phyloP scores from a whole-genome alignment of 2,888 invertebrate species.

The Spodoptera exigua region DNA sequence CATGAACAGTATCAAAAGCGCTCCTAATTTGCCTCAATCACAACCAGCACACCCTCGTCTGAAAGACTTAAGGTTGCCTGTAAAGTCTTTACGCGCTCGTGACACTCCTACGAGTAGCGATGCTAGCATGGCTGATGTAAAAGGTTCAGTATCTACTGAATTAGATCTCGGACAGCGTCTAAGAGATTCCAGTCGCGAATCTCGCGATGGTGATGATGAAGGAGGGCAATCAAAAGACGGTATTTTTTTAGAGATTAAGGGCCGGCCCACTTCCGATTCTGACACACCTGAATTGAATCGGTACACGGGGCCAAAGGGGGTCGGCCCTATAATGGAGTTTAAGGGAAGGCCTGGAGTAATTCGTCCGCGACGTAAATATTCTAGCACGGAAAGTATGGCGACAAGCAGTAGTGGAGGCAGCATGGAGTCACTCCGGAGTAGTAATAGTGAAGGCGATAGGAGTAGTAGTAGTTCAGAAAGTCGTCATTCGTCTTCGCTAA shows the following conservation, averaged over 20 bases:
- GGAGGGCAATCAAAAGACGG: slow-evolving; percentile 92
- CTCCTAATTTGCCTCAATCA: slow-evolving; percentile 92
- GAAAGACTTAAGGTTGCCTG: slow-evolving; percentile 93
- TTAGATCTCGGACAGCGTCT: slow-evolving; percentile 86
- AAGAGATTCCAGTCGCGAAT: slow-evolving; percentile 86
- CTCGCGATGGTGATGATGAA: slow-evolving; percentile 91
- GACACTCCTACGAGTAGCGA: slow-evolving; percentile 90
- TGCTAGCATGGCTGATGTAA: slow-evolving; percentile 91
- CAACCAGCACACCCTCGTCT: slow-evolving; percentile 92
- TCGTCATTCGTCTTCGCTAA: slow-evolving; percentile 94
- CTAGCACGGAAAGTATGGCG: slow-evolving; percentile 96
- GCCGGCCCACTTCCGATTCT: slow-evolving; percentile 90
- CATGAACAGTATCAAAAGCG: slow-evolving; percentile 94
- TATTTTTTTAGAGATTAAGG: slow-evolving; percentile 93
- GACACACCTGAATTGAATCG: slow-evolving; percentile 89
- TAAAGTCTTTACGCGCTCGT: slow-evolving; percentile 91
- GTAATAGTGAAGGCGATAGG: slow-evolving; percentile 95
- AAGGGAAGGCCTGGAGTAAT: slow-evolving; percentile 89
- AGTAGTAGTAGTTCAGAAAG: slow-evolving; percentile 96
- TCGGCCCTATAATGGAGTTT: slow-evolving; percentile 90
- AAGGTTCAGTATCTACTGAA: slow-evolving; percentile 85
- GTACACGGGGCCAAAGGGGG: slow-evolving; percentile 88
- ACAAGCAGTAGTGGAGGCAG: slow-evolving; percentile 96
- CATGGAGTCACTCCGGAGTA: slow-evolving; percentile 95
- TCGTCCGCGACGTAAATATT: slow-evolving; percentile 90